Evolutionary conservation across 1,140 invertebrate genomes (phyloP).

Genomic region (Cylas formicarius): DNA sequence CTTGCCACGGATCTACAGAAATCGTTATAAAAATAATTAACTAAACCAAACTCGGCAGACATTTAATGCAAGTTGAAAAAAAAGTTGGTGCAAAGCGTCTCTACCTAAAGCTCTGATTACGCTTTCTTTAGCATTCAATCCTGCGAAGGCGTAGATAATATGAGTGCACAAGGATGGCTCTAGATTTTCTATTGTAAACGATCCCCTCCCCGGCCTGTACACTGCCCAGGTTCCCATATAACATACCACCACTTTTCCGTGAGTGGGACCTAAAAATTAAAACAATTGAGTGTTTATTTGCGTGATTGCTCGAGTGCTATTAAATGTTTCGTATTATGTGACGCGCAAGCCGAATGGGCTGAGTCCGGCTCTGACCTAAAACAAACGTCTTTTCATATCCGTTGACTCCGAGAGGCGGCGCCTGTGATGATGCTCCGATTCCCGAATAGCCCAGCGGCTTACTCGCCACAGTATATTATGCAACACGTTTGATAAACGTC

Average conservation of each 20-base stretch:
- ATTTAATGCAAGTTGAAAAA: no score
- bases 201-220: conserved; percentile 58
- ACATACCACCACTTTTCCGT: conserved; percentile 65
- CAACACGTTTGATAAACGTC: no score
- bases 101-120: conserved; percentile 59
- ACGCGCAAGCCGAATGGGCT: no score
- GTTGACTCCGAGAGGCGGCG: no score
- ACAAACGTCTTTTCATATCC: no score
- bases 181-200: conserved; percentile 61
- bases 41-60: neutral
- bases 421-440: no score
- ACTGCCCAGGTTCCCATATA: conserved; percentile 73
- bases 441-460: no score
- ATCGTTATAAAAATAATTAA: neutral
- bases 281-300: conserved; percentile 3
- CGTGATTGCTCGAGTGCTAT: no score
- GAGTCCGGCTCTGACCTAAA: no score
- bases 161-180: conserved; percentile 79
- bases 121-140: conserved; percentile 56
- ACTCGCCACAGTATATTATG: no score
- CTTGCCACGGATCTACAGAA: conserved; percentile 63
- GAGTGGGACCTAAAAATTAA: conserved; percentile 41
- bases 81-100: no score
- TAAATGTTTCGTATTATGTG: no score
- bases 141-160: conserved; percentile 81